Evolutionary conservation across 2,888 invertebrate genomes (phyloP).

Genomic region (Drosophila basisetae): DNA sequence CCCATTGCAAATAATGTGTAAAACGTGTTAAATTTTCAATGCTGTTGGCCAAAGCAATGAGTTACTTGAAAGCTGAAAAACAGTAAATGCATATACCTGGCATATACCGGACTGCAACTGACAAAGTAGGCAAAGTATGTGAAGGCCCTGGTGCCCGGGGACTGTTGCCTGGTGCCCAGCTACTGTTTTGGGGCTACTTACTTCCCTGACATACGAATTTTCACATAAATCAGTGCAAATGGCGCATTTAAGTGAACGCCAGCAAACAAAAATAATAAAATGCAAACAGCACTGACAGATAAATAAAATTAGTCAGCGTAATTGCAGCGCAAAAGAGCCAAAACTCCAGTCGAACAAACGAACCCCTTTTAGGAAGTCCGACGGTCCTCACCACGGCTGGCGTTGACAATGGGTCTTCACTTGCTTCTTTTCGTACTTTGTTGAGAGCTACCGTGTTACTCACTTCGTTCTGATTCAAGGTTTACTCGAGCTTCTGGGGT

Average conservation of each 20-base stretch:
- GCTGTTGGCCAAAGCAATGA: slow-evolving; percentile 35
- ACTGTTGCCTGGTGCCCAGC: neutral
- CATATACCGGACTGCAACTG: slow-evolving; percentile 21
- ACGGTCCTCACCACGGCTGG: neutral
- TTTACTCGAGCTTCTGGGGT: slow-evolving; percentile 4
- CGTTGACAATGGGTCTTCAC: neutral
- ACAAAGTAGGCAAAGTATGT: slow-evolving; percentile 8
- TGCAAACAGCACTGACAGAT: slow-evolving; percentile 53
- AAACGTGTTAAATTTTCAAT: slow-evolving; percentile 59
- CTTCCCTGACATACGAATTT: slow-evolving; percentile 63
- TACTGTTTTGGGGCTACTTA: slow-evolving; percentile 15
- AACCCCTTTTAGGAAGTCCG: neutral
- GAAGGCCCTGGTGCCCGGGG: neutral
- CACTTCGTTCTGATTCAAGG: slow-evolving; percentile 37
- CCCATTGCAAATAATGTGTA: slow-evolving; percentile 66
- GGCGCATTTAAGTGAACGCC: slow-evolving; percentile 69
- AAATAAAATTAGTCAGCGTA: slow-evolving; percentile 75
- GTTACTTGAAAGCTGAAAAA: slow-evolving; percentile 54
- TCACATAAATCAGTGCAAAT: slow-evolving; percentile 77
- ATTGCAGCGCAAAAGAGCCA: slow-evolving; percentile 47
- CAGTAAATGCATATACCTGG: slow-evolving; percentile 25
- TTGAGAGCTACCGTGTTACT: slow-evolving; percentile 53
- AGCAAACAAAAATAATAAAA: slow-evolving; percentile 40
- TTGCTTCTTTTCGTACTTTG: slow-evolving; percentile 18
- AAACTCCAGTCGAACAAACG: slow-evolving; percentile 25